These are phyloP conservation scores for Pempheris klunzingeri DNA, from an alignment of 2,797 vertebrate species.

Conservation along the genomic window DNA sequence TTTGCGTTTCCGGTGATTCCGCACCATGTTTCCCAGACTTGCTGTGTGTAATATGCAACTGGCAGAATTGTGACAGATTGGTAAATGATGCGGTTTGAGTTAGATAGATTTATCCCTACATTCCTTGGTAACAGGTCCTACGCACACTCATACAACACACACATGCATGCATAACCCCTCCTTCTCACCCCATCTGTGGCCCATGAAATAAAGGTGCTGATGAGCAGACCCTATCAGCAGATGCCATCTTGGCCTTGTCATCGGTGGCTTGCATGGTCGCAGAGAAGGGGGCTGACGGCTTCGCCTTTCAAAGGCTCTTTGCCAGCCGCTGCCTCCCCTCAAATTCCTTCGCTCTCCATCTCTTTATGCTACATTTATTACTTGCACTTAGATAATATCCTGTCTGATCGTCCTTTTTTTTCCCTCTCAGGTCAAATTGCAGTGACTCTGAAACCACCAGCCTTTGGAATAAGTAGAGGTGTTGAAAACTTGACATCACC, in stretches of 20 bases:
- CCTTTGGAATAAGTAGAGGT: conserved; percentile 64
- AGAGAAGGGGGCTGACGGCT: conserved; percentile 71
- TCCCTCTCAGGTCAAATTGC: conserved; percentile 73
- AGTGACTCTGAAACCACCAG: conserved; percentile 75
- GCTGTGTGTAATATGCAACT: neutral
- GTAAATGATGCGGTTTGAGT: conserved; percentile 7
- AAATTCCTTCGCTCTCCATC: conserved; percentile 78
- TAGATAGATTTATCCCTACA: conserved; percentile 1
- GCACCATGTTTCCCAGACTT: neutral
- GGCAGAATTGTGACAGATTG: conserved; percentile 3
- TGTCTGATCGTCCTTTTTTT: conserved; percentile 66
- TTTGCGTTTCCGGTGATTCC: conserved; percentile 8
- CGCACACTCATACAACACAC: neutral
- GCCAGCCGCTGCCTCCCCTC: conserved; percentile 63
- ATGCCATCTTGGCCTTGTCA: conserved; percentile 86
- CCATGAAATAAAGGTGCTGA: conserved; percentile 82
- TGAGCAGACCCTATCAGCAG: conserved; percentile 83
- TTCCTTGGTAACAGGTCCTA: conserved; percentile 11
- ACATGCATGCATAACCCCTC: conserved; percentile 1
- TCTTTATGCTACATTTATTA: conserved; percentile 84
- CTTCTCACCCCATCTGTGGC: conserved; percentile 53
- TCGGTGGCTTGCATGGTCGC: conserved; percentile 77
- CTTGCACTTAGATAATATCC: conserved; percentile 82
- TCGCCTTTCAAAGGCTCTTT: conserved; percentile 81
- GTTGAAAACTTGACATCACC: conserved; percentile 76